These are phyloP conservation scores for Plectus sambesii DNA, from an alignment of 1,140 invertebrate genomes.

Conservation along the genomic window DNA sequence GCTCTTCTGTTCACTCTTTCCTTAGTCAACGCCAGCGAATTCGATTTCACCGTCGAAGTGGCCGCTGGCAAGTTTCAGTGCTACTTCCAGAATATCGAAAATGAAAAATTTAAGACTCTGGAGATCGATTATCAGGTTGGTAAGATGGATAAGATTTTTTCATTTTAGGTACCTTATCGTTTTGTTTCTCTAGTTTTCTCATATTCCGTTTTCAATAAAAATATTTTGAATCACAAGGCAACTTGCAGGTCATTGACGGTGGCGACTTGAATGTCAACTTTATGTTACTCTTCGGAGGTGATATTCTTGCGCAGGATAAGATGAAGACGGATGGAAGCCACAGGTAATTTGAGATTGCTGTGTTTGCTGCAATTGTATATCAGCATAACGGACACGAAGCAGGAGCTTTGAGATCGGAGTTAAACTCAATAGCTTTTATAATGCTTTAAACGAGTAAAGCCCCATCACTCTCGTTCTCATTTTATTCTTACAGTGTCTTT, in stretches of 20 bases:
- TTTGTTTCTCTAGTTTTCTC: too few species aligned
- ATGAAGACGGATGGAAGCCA: constrained; percentile 45
- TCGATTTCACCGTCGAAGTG: constrained; percentile 23
- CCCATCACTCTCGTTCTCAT: too few species aligned
- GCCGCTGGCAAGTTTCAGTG: constrained; percentile 36
- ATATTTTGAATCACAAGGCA: too few species aligned
- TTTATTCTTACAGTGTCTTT: constrained; percentile 1
- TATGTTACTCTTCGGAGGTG: constrained; percentile 34
- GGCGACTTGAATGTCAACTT: constrained; percentile 48
- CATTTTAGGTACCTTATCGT: constrained; percentile 12
- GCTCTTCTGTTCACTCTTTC: too few species aligned
- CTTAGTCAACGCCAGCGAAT: constrained; percentile 19
- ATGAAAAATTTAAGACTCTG: constrained; percentile 27
- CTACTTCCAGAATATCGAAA: constrained; percentile 43
- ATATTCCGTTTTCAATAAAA: too few species aligned
- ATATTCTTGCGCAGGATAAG: constrained; percentile 36
- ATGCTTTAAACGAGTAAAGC: too few species aligned
- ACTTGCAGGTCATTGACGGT: constrained; percentile 47
- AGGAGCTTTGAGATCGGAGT: too few species aligned
- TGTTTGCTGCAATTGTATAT: constrained; percentile 9
- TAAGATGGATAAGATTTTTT: neutral
- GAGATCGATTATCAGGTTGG: constrained; percentile 48
- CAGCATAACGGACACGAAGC: too few species aligned
- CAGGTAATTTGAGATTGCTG: constrained; percentile 30
- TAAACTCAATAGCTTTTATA: too few species aligned